Evolutionary conservation across 1,140 invertebrate species (phyloP), one percentile per base, ranked within the genome.

Genomic region (Cyclargus thomasi): DNA sequence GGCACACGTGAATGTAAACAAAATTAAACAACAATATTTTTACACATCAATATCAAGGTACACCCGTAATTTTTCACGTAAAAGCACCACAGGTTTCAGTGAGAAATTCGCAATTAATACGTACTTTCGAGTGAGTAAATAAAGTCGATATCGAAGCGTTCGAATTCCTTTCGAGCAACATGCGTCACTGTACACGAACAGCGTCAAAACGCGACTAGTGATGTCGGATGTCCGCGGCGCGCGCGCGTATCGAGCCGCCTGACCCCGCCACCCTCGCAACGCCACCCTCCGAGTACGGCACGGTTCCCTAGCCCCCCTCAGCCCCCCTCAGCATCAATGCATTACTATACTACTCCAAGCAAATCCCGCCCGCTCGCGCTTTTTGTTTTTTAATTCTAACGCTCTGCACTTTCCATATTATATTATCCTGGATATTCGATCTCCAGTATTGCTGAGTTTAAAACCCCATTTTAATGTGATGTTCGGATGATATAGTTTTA

Each of bases 181-280:
- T 71, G 70, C 71, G 78, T 72, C 71, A 78, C 20, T 22, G 36
- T 53, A 62, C 68, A 76, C 76, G 72, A 69, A 77, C 79, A 74
- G 75, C 77, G 78, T 83, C 78, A 73, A 79, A 83, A 83, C 77
- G 80, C 85, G 84, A 90, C 84, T 88, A 80, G 74, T 67, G 71
- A 64, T 53, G 64, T 62, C 63, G 39, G 72, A 71, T 72, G 64
- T 71, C 70, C 73, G 78, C 76, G 76, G 84, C 83, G 86, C 85
- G 83, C 86, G 86, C 85, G 84, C 85, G 86, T 86, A 85, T 87
- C 76, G 84, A 86, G 72, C 76, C 81, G 78, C 78, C 80, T 76
- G 74, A 68, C 73, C 74, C 72, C 80, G 69, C 80, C 79, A 79
- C 84, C 86, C 85, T 66, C 64, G 64, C 64, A 29, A 17, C 29